These are phyloP conservation scores for Propithecus coquereli DNA, from an alignment of 2,113 vertebrate species.

Conservation along the genomic window DNA sequence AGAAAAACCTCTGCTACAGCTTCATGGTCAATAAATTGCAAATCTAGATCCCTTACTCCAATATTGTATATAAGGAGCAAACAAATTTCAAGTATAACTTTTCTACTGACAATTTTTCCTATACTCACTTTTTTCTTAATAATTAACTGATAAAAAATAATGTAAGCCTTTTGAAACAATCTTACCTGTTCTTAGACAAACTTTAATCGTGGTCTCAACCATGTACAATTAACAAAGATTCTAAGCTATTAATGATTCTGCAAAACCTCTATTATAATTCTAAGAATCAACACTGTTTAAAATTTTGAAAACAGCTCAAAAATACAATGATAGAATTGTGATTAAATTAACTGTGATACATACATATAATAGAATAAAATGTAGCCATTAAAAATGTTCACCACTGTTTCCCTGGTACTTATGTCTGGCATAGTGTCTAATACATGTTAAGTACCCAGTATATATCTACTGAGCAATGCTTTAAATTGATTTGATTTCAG, in stretches of 20 bases:
- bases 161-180: not conserved
- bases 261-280: not conserved
- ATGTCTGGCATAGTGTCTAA: not conserved
- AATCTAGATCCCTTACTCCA: not conserved
- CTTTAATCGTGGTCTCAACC: not conserved
- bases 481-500: not conserved
- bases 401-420: not conserved
- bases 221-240: not conserved
- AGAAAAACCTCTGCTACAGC: not conserved
- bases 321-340: not conserved
- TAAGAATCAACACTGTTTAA: not conserved
- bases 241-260: not conserved
- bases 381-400: not conserved
- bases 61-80: not conserved
- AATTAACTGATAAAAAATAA: not conserved
- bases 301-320: not conserved
- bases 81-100: not conserved
- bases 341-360: not conserved
- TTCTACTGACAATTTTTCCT: not conserved
- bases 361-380: not conserved
- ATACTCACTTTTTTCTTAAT: conserved; percentile 4
- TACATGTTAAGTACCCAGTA: not conserved
- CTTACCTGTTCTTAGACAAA: not conserved
- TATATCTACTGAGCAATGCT: not conserved
- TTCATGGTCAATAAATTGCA: not conserved